Conservation (phyloP, 1,140 invertebrate species). For the Penaeus indicus region DNA sequence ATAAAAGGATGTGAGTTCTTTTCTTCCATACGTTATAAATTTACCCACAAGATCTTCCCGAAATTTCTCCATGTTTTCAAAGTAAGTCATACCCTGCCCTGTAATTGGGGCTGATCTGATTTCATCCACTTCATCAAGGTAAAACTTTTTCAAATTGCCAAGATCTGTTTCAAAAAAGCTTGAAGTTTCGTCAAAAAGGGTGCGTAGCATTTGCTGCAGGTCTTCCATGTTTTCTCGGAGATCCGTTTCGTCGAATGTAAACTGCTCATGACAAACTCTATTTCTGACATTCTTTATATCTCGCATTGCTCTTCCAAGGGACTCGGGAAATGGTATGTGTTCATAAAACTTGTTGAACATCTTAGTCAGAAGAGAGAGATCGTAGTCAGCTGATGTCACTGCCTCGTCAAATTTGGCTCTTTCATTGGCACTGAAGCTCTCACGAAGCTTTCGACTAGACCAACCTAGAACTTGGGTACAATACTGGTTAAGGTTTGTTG, state of each 20-base stretch:
- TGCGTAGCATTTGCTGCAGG: conserved; percentile 27
- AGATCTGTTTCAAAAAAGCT: conserved; percentile 20
- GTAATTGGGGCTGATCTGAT: conserved; percentile 17
- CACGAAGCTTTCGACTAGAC: conserved; percentile 38
- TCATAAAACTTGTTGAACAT: conserved; percentile 48
- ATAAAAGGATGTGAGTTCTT: conserved; percentile 45
- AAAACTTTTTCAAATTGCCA: background rate
- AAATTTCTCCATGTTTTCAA: conserved; percentile 52
- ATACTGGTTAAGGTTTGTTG: conserved; percentile 25
- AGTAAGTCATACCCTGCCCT: conserved; percentile 10
- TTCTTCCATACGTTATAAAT: conserved; percentile 46
- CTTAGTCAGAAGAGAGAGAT: conserved; percentile 55
- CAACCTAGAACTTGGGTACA: conserved; percentile 35
- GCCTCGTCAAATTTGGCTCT: background rate
- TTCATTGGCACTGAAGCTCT: conserved; percentile 50
- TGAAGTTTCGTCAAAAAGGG: conserved; percentile 33
- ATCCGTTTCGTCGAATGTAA: conserved; percentile 13
- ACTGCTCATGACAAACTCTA: conserved; percentile 58
- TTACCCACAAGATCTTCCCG: conserved; percentile 48
- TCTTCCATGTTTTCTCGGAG: conserved; percentile 32
- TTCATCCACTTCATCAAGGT: conserved; percentile 41
- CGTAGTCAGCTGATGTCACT: conserved; percentile 19
- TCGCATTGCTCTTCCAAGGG: conserved; percentile 32
- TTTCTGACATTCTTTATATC: conserved; percentile 62
- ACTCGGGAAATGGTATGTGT: conserved; percentile 35